Evolutionary conservation across 1,140 invertebrate species (phyloP).

Genomic region (Rhagoletis pomonella): DNA sequence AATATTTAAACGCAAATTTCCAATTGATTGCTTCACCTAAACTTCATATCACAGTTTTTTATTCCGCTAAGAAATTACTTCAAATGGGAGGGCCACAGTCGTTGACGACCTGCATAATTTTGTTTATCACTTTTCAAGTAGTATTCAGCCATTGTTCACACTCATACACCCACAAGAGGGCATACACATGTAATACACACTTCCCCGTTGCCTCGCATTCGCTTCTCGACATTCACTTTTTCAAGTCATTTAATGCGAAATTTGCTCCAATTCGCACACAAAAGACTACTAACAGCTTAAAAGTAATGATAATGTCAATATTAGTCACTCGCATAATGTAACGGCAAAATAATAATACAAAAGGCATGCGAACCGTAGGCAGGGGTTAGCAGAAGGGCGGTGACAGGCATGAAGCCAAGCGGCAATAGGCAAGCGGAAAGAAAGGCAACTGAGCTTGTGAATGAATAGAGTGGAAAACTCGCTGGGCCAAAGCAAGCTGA

Average conservation of each 20-base stretch:
- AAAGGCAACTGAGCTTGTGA: background rate
- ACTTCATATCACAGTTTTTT: background rate
- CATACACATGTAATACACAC: background rate
- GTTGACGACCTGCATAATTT: background rate
- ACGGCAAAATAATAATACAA: conserved; percentile 74
- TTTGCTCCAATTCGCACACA: conserved; percentile 49
- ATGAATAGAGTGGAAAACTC: background rate
- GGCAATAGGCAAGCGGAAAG: background rate
- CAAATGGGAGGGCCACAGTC: background rate
- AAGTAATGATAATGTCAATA: conserved; percentile 72
- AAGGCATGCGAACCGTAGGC: conserved; percentile 40
- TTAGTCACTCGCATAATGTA: conserved; percentile 73
- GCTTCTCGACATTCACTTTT: background rate
- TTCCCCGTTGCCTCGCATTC: background rate
- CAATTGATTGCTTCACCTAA: background rate
- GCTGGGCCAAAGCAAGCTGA: background rate
- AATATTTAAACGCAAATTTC: conserved; percentile 27
- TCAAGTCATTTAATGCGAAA: background rate
- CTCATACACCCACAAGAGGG: background rate
- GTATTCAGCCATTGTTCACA: background rate
- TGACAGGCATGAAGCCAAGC: background rate
- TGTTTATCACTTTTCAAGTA: conserved; percentile 7
- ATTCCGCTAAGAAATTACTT: too few relatives aligned
- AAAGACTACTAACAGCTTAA: conserved; percentile 56
- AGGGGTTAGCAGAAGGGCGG: background rate